Evolutionary conservation across 2,888 invertebrate genomes (phyloP).

Genomic region (Ashinkailepas kermadecensis): DNA sequence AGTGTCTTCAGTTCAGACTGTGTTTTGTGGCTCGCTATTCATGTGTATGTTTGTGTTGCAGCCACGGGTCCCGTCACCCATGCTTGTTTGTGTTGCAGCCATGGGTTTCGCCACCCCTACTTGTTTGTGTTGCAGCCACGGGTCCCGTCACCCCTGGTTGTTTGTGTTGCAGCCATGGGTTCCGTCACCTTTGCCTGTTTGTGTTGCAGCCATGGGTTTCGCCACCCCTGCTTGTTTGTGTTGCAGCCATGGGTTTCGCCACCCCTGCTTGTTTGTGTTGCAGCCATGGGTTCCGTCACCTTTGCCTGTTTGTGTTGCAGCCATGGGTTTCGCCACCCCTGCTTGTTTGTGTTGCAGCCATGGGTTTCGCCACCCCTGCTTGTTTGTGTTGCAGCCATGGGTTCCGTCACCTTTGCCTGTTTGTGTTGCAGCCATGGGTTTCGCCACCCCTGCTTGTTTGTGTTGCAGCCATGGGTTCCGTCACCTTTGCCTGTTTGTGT

Average conservation of each 20-base stretch:
- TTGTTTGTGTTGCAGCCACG: no score
- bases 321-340: background rate
- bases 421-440: no score
- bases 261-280: no score
- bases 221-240: background rate
- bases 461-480: background rate
- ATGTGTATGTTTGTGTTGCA: no score
- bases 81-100: no score
- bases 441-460: background rate
- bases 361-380: background rate
- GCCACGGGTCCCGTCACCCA: no score
- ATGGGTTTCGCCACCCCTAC: no score
- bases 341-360: no score
- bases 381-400: background rate
- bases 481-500: background rate
- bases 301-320: background rate
- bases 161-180: background rate
- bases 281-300: no score
- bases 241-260: background rate
- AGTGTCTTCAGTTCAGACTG: no score
- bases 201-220: no score
- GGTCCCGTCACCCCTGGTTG: background rate
- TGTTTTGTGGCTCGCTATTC: no score
- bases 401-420: background rate
- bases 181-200: background rate